Evolutionary conservation across 2,113 vertebrate species (phyloP), one percentile per base, ranked within the genome.

Genomic region (Spea multiplicata): DNA sequence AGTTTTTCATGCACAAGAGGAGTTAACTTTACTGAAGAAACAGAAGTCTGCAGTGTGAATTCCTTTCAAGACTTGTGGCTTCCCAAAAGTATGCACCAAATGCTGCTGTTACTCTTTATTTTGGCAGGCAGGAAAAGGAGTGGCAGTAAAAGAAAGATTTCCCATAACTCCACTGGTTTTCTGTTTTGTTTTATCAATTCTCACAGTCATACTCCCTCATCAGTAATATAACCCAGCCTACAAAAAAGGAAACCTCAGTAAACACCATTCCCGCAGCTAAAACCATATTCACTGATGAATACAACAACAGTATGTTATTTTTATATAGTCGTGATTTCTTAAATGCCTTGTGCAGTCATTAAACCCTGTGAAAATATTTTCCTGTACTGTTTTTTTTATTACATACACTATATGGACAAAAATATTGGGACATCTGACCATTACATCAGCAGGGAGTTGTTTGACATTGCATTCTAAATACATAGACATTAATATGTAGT

Each of bases 21-120:
- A 67, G 75, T 77, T 77, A 77, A 77, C 45, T 62, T 53, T 61
- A 62, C 66, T 70, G 17, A 55, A 61, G 30, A 69, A 76, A 68
- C 75, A 69, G 75, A 77, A 77, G 75, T 77, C 75, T 77, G 66
- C 53, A 62, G 75, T 48, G 57, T 71, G 66, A 77, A 67, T 70
- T 67, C 75, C 16, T 70, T 46, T 44, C 75, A 70, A 80, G 77
- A 80, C 49, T 47, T 78, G 77, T 66, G 70, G 77, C 70, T 80
- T 80, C 72, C 61, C 46, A 52, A 67, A 80, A 80, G 47, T 73
- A 80, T 80, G 77, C 49, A 66, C 77, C 62, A 57, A 62, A 66
- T 50, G n/a, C 52, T 62, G 62, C 77, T 66, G 49, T 57, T 73
- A 55, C 70, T 80, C 77, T 66, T 46, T 59, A 44, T 67, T 44